Conservation (phyloP, 1,140 invertebrate species). For the Whitmania pigra region DNA sequence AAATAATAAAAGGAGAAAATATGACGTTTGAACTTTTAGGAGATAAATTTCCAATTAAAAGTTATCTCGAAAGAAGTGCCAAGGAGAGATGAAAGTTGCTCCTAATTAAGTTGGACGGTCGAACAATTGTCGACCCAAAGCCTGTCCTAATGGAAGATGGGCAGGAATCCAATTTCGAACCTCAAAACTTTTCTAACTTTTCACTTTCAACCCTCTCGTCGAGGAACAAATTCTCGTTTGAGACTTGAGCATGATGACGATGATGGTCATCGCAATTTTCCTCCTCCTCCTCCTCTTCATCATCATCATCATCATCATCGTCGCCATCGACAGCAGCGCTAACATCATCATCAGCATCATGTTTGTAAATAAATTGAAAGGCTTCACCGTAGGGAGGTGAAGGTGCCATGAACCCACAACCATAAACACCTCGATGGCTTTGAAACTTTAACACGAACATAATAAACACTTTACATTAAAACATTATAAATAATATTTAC, state of each 20-base stretch:
- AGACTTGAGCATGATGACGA: background rate
- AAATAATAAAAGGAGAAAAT: too few relatives aligned
- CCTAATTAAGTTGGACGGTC: background rate
- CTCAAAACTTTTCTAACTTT: background rate
- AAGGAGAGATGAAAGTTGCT: background rate
- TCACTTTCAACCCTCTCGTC: background rate
- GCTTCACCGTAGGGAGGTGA: background rate
- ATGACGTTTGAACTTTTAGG: too few relatives aligned
- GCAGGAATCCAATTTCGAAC: background rate
- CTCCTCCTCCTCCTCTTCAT: background rate
- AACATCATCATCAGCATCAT: background rate
- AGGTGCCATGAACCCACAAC: slow-evolving; percentile 53
- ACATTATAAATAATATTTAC: background rate
- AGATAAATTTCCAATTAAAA: too few relatives aligned
- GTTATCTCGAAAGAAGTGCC: too few relatives aligned
- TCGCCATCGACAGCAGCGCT: background rate
- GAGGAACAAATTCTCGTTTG: background rate
- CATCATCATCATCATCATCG: slow-evolving; percentile 2
- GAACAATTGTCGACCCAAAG: background rate
- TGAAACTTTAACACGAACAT: slow-evolving; percentile 60
- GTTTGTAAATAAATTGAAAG: background rate
- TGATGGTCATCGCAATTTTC: background rate
- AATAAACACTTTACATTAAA: background rate
- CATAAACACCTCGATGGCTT: slow-evolving; percentile 67
- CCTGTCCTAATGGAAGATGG: background rate